Percentiles rank a stretch among this genome's conserved stretches.
phyloP scores from a whole-genome alignment of 2,888 invertebrate species.

The Sepiola atlantica region DNA sequence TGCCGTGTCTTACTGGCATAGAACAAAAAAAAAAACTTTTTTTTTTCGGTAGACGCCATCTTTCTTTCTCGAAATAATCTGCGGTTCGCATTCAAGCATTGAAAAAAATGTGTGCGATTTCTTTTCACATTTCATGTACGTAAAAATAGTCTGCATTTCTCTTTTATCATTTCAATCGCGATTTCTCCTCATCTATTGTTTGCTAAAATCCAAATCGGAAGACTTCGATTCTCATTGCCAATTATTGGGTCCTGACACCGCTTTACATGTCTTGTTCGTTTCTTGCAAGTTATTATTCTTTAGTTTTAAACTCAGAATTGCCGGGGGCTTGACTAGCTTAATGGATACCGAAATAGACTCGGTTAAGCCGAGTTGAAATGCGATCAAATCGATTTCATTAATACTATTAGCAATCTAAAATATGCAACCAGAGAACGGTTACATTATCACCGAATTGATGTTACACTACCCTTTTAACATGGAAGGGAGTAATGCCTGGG shows the following conservation, averaged over 20 bases:
- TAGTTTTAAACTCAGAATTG: neutral
- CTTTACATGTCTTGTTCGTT: neutral
- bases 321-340: neutral
- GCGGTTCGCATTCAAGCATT: neutral
- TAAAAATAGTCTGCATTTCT: neutral
- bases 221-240: too few species aligned
- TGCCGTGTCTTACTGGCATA: neutral
- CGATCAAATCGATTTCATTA: too few species aligned
- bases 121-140: too few species aligned
- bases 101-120: neutral
- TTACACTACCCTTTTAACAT: too few species aligned
- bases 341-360: too few species aligned
- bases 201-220: neutral
- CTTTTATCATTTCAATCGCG: too few species aligned
- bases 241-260: neutral
- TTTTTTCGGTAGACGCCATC: neutral
- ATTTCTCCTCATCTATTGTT: neutral
- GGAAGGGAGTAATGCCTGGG: too few species aligned
- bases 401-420: too few species aligned
- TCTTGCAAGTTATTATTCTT: neutral
- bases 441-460: too few species aligned
- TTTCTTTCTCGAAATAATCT: neutral
- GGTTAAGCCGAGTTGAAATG: too few species aligned
- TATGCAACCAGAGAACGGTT: too few species aligned
- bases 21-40: neutral